Evolutionary conservation across 1,140 invertebrate species (phyloP), one percentile per base, ranked within the genome.

Genomic region (Zelostemma sp.): DNA sequence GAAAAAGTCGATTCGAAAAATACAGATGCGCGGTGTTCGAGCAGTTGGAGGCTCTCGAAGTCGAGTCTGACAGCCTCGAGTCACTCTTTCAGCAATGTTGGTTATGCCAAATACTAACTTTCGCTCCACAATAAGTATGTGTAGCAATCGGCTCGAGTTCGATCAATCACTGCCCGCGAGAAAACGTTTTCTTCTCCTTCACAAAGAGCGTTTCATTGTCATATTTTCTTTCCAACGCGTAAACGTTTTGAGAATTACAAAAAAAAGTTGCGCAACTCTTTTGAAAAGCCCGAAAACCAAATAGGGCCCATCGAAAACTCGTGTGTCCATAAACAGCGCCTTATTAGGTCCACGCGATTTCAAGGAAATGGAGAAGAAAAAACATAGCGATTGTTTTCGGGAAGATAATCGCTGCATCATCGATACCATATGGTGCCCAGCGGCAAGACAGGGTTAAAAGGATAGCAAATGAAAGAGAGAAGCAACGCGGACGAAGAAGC

Each of bases 221-320:
- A 48, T 54, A 48, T 58, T 63, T 50, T 47, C 48, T 71, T 71
- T 71, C 66, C 53, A 54, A 54, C 68, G 66, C 63, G 66, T 63
- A 57, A 59, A 66, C 21, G 21, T 71, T 71, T 71, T 59, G 63
- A 41, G 11, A n/a, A 66, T 66, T 66, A 71, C 55, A n/a, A n/a
- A 47, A 66, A 41, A 71, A 65, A 71, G 55, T 58, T 45, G 49
- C 53, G 19, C 58, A 25, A 25, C 21, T 8, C 8, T 25, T 25
- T 8, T 3, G 21, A 8, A 4, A 8, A n/a, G n/a, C n/a, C 21
- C 21, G 8, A 25, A 25, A 25, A 4, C 8, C 21, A 25, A 25
- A 25, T 8, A 25, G 8, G 21, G 8, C 21, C 21, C 21, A 25
- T 25, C 8, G 3, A 25, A 25, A 25, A n/a, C n/a, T n/a, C 21